Percentiles rank a stretch among this genome's conserved stretches.
Evolutionary conservation across 2,888 invertebrate genomes (phyloP).

Genomic region (Chelonus formosanus): DNA sequence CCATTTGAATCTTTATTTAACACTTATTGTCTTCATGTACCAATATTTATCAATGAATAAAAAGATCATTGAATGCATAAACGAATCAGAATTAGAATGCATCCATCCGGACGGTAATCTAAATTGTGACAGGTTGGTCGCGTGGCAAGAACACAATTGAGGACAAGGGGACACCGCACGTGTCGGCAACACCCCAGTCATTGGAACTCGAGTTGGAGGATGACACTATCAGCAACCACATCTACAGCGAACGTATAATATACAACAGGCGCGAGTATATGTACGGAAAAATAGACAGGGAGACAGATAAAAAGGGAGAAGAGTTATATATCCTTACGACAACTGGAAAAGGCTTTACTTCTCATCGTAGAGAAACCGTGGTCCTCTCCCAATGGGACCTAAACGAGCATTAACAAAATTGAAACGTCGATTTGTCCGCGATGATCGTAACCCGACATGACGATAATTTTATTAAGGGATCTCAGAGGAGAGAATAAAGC

Average conservation of each 20-base stretch:
- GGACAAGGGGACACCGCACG: constrained; percentile 43
- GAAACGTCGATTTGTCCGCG: constrained; percentile 62
- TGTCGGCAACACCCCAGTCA: constrained; percentile 51
- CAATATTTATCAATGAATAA: too few relatives aligned
- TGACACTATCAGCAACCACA: constrained; percentile 28
- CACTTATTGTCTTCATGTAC: too few relatives aligned
- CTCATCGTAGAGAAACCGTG: constrained; percentile 15
- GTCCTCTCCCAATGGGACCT: constrained; percentile 47
- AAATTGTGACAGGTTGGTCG: constrained; percentile 52
- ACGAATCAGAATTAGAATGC: constrained; percentile 13
- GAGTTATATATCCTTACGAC: constrained; percentile 9
- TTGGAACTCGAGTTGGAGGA: constrained; percentile 27
- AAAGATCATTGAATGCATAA: neutral
- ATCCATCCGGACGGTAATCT: constrained; percentile 21
- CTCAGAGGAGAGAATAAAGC: constrained; percentile 24
- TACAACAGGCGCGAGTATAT: neutral
- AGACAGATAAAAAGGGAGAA: constrained; percentile 8
- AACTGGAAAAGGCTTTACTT: constrained; percentile 16
- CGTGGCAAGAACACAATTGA: constrained; percentile 43
- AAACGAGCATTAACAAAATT: constrained; percentile 63
- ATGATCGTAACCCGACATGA: constrained; percentile 51
- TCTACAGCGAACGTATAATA: constrained; percentile 14
- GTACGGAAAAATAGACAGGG: neutral
- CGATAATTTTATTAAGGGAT: constrained; percentile 60
- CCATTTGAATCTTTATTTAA: too few relatives aligned